These are phyloP conservation scores for Nansenia antarctica DNA, from an alignment of 2,113 vertebrate genomes.

Conservation along the genomic window DNA sequence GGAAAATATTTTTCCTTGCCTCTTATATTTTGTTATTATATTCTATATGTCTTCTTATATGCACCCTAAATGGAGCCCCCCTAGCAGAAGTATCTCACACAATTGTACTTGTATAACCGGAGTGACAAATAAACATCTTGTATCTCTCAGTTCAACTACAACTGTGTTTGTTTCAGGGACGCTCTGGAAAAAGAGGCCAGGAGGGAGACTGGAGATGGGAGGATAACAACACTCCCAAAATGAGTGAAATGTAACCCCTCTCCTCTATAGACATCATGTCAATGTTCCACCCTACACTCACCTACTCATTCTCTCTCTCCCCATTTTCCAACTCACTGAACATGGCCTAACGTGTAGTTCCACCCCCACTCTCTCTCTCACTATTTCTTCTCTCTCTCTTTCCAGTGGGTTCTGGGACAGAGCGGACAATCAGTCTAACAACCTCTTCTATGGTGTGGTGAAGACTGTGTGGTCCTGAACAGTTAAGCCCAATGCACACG, in stretches of 20 bases:
- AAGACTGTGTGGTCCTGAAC: slow-evolving; percentile 49
- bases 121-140: too few species aligned
- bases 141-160: neutral
- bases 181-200: slow-evolving; percentile 42
- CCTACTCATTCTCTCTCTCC: neutral
- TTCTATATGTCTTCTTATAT: too few species aligned
- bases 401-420: slow-evolving; percentile 56
- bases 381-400: slow-evolving; percentile 12
- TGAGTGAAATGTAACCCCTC: slow-evolving; percentile 30
- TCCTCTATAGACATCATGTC: neutral
- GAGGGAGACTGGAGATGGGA: slow-evolving; percentile 65
- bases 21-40: too few species aligned
- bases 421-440: slow-evolving; percentile 64
- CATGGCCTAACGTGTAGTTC: too few species aligned
- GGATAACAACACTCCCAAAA: slow-evolving; percentile 55
- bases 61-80: too few species aligned
- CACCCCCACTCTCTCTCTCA: too few species aligned
- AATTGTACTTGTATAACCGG: too few species aligned
- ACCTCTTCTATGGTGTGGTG: slow-evolving; percentile 52
- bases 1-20: too few species aligned
- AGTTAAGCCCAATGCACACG: too few species aligned
- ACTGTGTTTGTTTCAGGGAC: slow-evolving; percentile 26
- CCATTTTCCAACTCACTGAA: too few species aligned
- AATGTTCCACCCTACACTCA: too few species aligned
- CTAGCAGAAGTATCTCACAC: too few species aligned